Evolutionary conservation across 2,888 invertebrate species (phyloP), one percentile per base, ranked within the genome.

Genomic region (Ichneumon xanthorius): DNA sequence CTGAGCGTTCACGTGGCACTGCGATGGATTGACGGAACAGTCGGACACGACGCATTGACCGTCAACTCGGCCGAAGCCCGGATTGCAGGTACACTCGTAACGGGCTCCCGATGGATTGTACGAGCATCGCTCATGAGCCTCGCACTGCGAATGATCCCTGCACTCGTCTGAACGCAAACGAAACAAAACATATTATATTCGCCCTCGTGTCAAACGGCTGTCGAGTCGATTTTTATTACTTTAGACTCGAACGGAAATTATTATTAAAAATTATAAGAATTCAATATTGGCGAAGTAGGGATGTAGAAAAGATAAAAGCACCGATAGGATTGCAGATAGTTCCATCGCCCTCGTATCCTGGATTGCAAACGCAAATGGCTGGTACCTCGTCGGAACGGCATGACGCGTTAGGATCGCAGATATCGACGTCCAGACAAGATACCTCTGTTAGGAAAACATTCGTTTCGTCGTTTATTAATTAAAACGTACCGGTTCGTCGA

Each of bases 271-370:
- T 48, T 0, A 16, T 4, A 16, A 16, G 16, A 48, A 48, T 48
- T 58, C 3, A 6, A 26, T 58, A 4, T 58, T 4, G 14, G 58
- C 4, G 26, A 53, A 33, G 40, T 22, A 4, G 11, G 50, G 1
- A 50, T 48, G 37, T 33, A 73, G 68, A 77, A 81, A 86, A 85
- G 89, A 80, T 81, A 72, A 84, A 90, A 92, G 92, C 93, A 95
- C 95, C 95, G 90, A 96, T 95, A 30, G 96, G 95, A 86, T 95
- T 95, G 94, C 98, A 98, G n/a, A 93, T 94, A 87, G 95, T 95
- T 16, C 99, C 99, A 92, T 98, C 97, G 76, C 98, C 98, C 84
- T 96, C 95, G 94, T 96, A 99, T 58, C 98, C 98, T 1, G 95
- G 94, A 88, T 96, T 96, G 93, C 99, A 99, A 82, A 96, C 95